Evolutionary conservation across 1,140 invertebrate species (phyloP), one percentile per base, ranked within the genome.

Genomic region (Drosophila navojoa): DNA sequence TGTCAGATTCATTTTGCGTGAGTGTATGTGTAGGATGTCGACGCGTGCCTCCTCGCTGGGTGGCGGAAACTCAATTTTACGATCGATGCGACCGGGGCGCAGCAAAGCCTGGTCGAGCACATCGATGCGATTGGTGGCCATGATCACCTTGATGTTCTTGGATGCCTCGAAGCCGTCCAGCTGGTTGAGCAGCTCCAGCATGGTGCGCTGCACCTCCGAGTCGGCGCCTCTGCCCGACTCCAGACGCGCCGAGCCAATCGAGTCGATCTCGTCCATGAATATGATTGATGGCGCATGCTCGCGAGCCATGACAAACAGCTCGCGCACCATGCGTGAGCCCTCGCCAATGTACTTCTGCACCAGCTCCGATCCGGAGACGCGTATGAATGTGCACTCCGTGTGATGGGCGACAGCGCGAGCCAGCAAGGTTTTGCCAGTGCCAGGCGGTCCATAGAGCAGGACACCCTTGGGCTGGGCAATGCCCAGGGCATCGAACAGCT

Each of bases 41-140:
- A 95, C 89, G 67, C 95, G 93, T 58, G 96, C 96, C 91, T 95
- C 95, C 91, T 96, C 95, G 92, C 96, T 96, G n/a, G 96, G 96
- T 38, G 96, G 91, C 54, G 96, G 96, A 91, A 96, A 96, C 92
- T 96, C 96, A 75, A 96, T 96, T n/a, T 96, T 94, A 72, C 96
- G 92, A 92, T 98, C 97, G 16, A 98, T 93, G 77, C 97, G 93
- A n/a, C 97, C 97, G 19, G 97, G 97, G 79, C 97, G 93, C 45
- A 98, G 87, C n/a, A 98, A 92, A 5, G 97, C 97, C 94, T 95
- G 95, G 92, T 98, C 96, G 71, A 96, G 95, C 62, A 95, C 95
- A 92, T 96, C 96, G 4, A 96, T 95, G 77, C 96, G 92, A 92
- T 96, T 96, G 38, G 96, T 96, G 53, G 96, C 96, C 63, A 95